Evolutionary conservation across 1,140 invertebrate genomes (phyloP).

Genomic region (Mizuhopecten yessoensis): DNA sequence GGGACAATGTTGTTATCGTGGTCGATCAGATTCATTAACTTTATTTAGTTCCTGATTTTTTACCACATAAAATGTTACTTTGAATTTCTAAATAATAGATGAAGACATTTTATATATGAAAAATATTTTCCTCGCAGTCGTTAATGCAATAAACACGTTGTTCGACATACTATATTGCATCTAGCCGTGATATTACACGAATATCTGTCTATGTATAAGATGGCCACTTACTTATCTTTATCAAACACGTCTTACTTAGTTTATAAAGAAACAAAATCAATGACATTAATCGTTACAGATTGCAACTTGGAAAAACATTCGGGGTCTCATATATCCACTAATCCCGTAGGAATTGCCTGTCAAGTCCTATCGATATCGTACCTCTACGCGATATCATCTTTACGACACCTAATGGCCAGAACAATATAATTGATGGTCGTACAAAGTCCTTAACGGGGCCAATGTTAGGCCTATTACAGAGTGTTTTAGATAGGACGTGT

Average conservation of each 20-base stretch:
- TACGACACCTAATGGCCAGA: not conserved
- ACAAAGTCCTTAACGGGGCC: not conserved
- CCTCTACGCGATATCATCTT: not conserved
- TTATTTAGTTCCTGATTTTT: not conserved
- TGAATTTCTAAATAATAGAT: slow-evolving; percentile 12
- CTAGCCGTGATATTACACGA: no score
- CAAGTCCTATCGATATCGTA: not conserved
- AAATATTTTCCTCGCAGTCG: not conserved
- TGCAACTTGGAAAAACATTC: not conserved
- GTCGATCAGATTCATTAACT: not conserved
- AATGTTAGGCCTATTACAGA: not conserved
- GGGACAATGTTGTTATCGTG: slow-evolving; percentile 5
- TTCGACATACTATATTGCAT: no score
- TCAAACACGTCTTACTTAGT: not conserved
- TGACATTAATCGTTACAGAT: not conserved
- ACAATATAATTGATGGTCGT: not conserved
- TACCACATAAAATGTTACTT: not conserved
- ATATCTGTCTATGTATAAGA: no score
- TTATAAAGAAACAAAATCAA: not conserved
- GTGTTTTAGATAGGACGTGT: not conserved
- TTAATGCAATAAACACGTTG: not conserved
- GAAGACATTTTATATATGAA: not conserved
- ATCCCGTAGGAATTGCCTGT: not conserved
- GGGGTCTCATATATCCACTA: not conserved
- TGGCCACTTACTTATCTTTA: not conserved